phyloP scores from a whole-genome alignment of 2,113 vertebrate species.

The Kryptolebias marmoratus region DNA sequence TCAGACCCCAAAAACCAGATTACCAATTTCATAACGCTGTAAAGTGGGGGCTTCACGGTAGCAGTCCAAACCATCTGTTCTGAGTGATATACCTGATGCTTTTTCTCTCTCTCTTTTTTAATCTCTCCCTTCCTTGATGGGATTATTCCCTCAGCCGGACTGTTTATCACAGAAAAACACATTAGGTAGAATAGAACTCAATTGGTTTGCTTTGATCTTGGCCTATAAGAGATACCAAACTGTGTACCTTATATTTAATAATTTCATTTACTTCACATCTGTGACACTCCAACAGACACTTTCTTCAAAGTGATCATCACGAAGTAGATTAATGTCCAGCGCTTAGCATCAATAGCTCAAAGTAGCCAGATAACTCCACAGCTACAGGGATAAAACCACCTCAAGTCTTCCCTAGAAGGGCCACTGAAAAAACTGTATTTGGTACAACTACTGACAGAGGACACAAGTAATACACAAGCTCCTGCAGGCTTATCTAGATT shows the following conservation, averaged over 20 bases:
- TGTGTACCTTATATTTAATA: constrained; percentile 72
- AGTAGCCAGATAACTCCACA: constrained; percentile 65
- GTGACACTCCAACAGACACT: constrained; percentile 69
- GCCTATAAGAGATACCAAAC: constrained; percentile 72
- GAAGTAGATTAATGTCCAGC: constrained; percentile 76
- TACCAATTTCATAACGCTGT: constrained; percentile 75
- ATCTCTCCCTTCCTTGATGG: constrained; percentile 76
- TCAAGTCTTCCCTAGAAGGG: constrained; percentile 29
- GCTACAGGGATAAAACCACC: constrained; percentile 62
- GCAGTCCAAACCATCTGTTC: constrained; percentile 62
- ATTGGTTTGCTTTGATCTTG: constrained; percentile 76
- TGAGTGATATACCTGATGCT: constrained; percentile 70
- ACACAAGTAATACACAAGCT: constrained; percentile 13
- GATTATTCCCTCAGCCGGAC: constrained; percentile 75
- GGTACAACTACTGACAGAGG: constrained; percentile 18
- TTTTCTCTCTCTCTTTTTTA: constrained; percentile 52
- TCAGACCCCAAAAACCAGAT: constrained; percentile 71
- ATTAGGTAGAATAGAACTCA: constrained; percentile 76
- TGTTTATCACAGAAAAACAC: constrained; percentile 78
- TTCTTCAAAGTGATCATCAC: constrained; percentile 69
- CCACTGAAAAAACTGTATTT: constrained; percentile 17
- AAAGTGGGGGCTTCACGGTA: constrained; percentile 55
- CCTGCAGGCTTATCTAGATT: constrained; percentile 25
- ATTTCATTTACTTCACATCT: constrained; percentile 68
- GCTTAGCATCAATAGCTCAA: constrained; percentile 69